These are phyloP conservation scores for Tiphia femorata DNA, from an alignment of 2,888 invertebrate species.

Conservation along the genomic window DNA sequence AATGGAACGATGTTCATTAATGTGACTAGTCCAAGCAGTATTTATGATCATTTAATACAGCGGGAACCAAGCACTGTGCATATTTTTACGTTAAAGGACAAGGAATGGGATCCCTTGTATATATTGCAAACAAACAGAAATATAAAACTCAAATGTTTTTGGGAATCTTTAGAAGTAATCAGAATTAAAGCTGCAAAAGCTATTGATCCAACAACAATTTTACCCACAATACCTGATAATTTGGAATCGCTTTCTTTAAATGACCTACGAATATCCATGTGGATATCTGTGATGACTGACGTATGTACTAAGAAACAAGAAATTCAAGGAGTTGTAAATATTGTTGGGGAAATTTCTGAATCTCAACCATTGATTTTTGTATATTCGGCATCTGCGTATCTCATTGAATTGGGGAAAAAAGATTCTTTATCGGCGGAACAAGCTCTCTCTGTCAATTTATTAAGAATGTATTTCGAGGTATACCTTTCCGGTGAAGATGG, in stretches of 20 bases:
- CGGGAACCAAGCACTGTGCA: slow-evolving; percentile 59
- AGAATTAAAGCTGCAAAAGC: slow-evolving; percentile 51
- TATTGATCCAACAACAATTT: slow-evolving; percentile 25
- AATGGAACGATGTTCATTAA: slow-evolving; percentile 50
- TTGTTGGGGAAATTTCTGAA: slow-evolving; percentile 50
- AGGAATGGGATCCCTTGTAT: slow-evolving; percentile 44
- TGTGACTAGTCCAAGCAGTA: slow-evolving; percentile 57
- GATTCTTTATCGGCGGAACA: slow-evolving; percentile 39
- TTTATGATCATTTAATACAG: slow-evolving; percentile 62
- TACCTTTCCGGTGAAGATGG: slow-evolving; percentile 56
- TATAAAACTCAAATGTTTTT: slow-evolving; percentile 44
- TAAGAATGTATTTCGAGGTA: slow-evolving; percentile 57
- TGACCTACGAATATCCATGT: slow-evolving; percentile 53
- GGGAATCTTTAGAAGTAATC: slow-evolving; percentile 65
- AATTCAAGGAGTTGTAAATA: slow-evolving; percentile 36
- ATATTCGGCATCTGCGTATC: slow-evolving; percentile 46
- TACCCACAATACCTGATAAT: slow-evolving; percentile 33
- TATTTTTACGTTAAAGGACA: slow-evolving; percentile 48
- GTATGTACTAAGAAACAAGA: slow-evolving; percentile 50
- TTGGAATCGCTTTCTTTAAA: slow-evolving; percentile 49
- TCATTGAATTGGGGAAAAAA: slow-evolving; percentile 39
- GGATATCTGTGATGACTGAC: slow-evolving; percentile 56
- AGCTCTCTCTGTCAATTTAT: slow-evolving; percentile 41
- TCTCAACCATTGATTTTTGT: slow-evolving; percentile 57
- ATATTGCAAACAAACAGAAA: slow-evolving; percentile 28